Base-by-base conservation (phyloP, 1,140 invertebrate genomes). In the Ctenoplectra terminalis region DNA sequence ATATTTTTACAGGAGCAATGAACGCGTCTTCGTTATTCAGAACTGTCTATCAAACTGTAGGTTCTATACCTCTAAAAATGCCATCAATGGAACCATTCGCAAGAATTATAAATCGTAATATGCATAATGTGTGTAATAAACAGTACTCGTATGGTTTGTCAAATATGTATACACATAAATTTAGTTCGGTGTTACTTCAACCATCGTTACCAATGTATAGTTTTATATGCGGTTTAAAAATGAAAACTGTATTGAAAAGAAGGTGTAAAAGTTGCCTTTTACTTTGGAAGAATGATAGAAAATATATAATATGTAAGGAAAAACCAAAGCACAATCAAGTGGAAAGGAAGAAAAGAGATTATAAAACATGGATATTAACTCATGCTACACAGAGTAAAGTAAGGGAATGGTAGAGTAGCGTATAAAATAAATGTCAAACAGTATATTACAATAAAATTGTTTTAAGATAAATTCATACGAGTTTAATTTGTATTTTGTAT, bases 251-350 rank as follows among this genome's bases (percentile, higher is more conserved):
- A 23, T 89, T 97, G 31, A 94, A 94, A 84, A 92, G 94, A 64
- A 94, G 97, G 46, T 98, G 97, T 89, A 96, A 96, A 91, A 96
- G 96, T 85, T 98, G 97, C 89, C 97, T 96, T 87, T 95, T 97
- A 90, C 95, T 97, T 20, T 93, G 94, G 56, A 93, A 95, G 72
- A 94, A 97, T 89, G 95, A 96, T 80, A 94, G 96, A 50, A 89
- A 95, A 82, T 97, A 96, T 92, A 95, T 97, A 61, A 95, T 97
- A 67, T 98, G 97, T 88, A 95, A 95, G 85, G 95, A 95, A 31
- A 95, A 96, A 90, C 96, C 96, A 52, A 93, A 97, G 70, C 97
- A 98, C 87, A 98, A 98, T 88, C 97, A 97, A 94, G 96, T 96
- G 95, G 92, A 95, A 40, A 96, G 95, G 92, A 94, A 95, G 95